Conservation (phyloP, 2,797 vertebrate species). For the Paramormyrops hopkinsi region DNA sequence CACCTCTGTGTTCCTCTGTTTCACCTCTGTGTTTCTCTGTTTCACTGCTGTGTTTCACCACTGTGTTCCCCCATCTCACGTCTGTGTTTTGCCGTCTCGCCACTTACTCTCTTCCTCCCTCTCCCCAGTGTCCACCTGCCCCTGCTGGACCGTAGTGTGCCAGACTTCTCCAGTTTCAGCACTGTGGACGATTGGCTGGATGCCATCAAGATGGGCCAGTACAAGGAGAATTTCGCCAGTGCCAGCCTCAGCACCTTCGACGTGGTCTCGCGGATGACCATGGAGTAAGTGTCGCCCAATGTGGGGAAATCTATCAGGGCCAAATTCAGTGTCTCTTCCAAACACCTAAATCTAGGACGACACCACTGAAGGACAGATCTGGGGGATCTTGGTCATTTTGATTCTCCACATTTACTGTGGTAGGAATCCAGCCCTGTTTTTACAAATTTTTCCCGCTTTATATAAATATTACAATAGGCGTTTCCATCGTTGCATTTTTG, state of each 20-base stretch:
- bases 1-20: too few relatives aligned
- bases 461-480: neutral
- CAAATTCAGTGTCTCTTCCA: slow-evolving; percentile 19
- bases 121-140: slow-evolving; percentile 83
- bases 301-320: neutral
- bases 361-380: neutral
- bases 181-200: slow-evolving; percentile 97
- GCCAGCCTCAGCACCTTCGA: slow-evolving; percentile 88
- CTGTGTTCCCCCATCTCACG: too few relatives aligned
- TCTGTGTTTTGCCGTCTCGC: too few relatives aligned
- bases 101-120: neutral
- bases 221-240: slow-evolving; percentile 92
- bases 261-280: slow-evolving; percentile 95
- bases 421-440: neutral
- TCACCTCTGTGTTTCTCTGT: too few relatives aligned
- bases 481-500: neutral
- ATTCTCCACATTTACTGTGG: neutral
- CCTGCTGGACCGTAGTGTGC: slow-evolving; percentile 90
- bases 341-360: neutral
- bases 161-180: slow-evolving; percentile 95
- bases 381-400: neutral
- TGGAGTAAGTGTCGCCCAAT: slow-evolving; percentile 80
- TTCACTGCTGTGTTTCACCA: too few relatives aligned
- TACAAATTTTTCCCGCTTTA: neutral
- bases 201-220: slow-evolving; percentile 99